Conservation (phyloP, 2,797 vertebrate genomes). For the Ptychadena robeensis region DNA sequence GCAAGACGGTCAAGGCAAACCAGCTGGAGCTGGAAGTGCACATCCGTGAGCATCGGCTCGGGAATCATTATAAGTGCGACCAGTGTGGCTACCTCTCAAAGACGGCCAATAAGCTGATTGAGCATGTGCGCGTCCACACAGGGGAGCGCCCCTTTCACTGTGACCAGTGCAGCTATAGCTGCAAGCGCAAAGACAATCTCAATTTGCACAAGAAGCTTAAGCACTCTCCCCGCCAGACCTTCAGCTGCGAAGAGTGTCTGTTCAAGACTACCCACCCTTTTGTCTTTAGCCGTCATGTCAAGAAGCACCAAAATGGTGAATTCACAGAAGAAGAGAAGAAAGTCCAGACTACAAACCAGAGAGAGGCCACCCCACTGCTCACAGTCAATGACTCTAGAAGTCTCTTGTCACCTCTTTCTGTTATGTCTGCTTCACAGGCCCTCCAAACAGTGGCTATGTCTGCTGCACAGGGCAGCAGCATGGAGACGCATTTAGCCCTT, state of each 20-base stretch:
- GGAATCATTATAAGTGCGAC: slow-evolving; percentile 99
- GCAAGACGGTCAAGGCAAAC: slow-evolving; percentile 94
- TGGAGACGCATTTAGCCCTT: slow-evolving; percentile 76
- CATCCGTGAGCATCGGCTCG: slow-evolving; percentile 95
- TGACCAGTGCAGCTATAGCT: slow-evolving; percentile 99
- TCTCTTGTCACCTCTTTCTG: slow-evolving; percentile 87
- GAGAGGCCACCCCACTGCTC: slow-evolving; percentile 72
- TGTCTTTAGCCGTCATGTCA: slow-evolving; percentile 96
- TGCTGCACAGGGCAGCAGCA: slow-evolving; percentile 75
- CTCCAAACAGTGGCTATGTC: slow-evolving; percentile 95
- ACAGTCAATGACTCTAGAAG: slow-evolving; percentile 81
- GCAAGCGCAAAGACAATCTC: slow-evolving; percentile 99
- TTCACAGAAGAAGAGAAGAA: slow-evolving; percentile 74
- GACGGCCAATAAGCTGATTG: slow-evolving; percentile 99
- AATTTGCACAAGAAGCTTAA: slow-evolving; percentile 99
- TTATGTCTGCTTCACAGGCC: slow-evolving; percentile 93
- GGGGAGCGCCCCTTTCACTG: slow-evolving; percentile 99
- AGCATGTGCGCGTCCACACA: slow-evolving; percentile 98
- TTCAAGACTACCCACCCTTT: slow-evolving; percentile 98
- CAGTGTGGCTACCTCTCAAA: slow-evolving; percentile 99
- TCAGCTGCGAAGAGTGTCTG: slow-evolving; percentile 93
- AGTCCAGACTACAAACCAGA: slow-evolving; percentile 70
- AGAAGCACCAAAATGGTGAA: slow-evolving; percentile 90
- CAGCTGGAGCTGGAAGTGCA: slow-evolving; percentile 97
- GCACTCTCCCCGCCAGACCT: slow-evolving; percentile 95